Base-by-base conservation (phyloP, 2,888 invertebrate species). In the Yponomeuta sedellus region DNA sequence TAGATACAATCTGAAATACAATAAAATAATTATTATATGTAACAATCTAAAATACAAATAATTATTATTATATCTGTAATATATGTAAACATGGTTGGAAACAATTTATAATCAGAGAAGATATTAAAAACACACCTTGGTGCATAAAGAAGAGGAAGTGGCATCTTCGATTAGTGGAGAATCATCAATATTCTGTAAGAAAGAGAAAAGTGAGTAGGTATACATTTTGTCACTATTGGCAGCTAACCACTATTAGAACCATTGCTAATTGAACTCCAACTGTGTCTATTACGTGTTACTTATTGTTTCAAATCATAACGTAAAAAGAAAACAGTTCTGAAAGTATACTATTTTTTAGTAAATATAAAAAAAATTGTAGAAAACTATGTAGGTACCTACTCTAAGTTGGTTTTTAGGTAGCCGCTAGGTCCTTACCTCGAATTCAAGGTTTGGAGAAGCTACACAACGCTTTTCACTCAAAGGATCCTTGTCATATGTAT, bases 401-500 rank as follows among this genome's bases (percentile, higher is more conserved):
- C 5, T 6, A 34, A 6, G 6, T 8, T 34, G 34, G 10, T 34
- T 34, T 1, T 1, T 34, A 6, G 34, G 10, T 34, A 34, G 34
- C 34, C 10, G 34, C 6, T 8, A 34, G 34, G 34, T 34, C 8
- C 34, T 52, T 52, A 52, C 44, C 44, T 5, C 44, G 8, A 5
- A 52, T 16, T 52, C 34, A 6, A 34, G 44, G 16, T 52, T 52
- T 16, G 12, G 4, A 4, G 44, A 52, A 16, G 3, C 44, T 52
- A 16, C 44, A 52, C 12, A 52, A 22, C 12, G 59, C n/a, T 61
- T 67, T 10, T 69, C 67, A 67, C 68, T 20, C 28, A 82, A 69
- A 39, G 82, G 82, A 68, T 83, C 83, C 0, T 25, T 61, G 66
- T 77, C 77, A n/a, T 68, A 67, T 3, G 68, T 67, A 40, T 79